Base-by-base conservation (phyloP, 2,797 vertebrate species). In the Lycodopsis pacificus region DNA sequence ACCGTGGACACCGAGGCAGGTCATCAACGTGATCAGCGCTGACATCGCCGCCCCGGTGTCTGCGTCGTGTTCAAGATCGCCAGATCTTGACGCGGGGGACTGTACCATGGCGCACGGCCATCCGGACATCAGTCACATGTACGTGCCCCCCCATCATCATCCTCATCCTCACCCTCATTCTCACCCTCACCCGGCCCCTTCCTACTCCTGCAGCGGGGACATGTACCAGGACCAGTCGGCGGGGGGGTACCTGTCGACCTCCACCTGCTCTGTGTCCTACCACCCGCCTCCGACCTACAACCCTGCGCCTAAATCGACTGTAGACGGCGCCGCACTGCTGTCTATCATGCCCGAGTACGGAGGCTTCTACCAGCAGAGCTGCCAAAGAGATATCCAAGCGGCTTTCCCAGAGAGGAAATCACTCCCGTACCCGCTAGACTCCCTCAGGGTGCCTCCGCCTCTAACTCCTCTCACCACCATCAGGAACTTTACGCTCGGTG, bases 381-480 rank as follows among this genome's bases (percentile, higher is more conserved):
- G 96, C 87, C 97, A 97, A 91, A 90, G 97, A 51, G 97, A 98
- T 17, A 81, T 96, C 48, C 96, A 95, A 59, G 30, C 80, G 20
- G 73, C 83, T 1, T 91, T 95, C 71, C 94, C 95, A 40, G 97
- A 98, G 48, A 93, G 96, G 80, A 98, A 98, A 68, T 94, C 97
- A 1, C 96, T 98, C 62, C 90, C 96, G 34, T 98, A 97, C 86
- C 93, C 95, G 1, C 91, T 98, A 88, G 97, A 98, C 77, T 93
- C 96, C 2, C 92, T 97, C 53, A 76, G 97, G 63, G 95, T 96
- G 42, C 96, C 96, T 0, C 97, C 97, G 2, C 96, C 97, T 15
- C 96, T 99, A 84, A 98, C 98, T 4, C 98, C 98, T 0, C 96
- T 99, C 40, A 97, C 96, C 92, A 98, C 97, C 82, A 98, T 98